A percentile compares a stretch with the other conserved stretches of the same genome.
Evolutionary conservation across 2,888 invertebrate genomes (phyloP).

Genomic region (Adela reaumurella): DNA sequence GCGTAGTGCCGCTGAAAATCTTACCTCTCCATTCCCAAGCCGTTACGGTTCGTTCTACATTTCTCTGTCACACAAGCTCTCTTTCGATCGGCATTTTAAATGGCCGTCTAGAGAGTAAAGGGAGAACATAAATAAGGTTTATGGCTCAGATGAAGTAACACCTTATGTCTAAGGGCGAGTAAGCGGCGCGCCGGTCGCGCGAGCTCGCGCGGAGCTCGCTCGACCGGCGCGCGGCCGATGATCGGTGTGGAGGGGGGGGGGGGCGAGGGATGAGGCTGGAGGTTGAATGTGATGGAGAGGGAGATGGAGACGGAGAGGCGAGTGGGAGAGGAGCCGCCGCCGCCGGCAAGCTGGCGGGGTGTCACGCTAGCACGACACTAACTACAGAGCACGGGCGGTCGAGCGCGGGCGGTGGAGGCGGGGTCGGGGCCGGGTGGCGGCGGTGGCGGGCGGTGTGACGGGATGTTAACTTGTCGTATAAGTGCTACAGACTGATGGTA

Average conservation of each 20-base stretch:
- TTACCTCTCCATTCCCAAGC: conserved; percentile 52
- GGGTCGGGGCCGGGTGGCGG: conserved; percentile 36
- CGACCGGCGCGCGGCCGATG: conserved; percentile 15
- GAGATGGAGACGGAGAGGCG: too few species aligned
- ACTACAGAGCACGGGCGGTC: conserved; percentile 50
- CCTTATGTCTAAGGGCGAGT: not conserved
- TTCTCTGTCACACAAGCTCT: conserved; percentile 55
- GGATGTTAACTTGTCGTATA: conserved; percentile 61
- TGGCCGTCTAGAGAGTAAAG: conserved; percentile 67
- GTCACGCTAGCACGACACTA: conserved; percentile 47
- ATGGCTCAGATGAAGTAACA: conserved; percentile 15
- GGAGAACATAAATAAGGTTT: conserved; percentile 59
- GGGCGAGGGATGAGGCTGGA: too few species aligned
- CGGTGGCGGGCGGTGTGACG: conserved; percentile 47
- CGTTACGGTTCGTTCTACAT: conserved; percentile 56
- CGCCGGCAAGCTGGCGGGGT: not conserved
- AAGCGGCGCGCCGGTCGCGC: not conserved
- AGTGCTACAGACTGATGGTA: conserved; percentile 52
- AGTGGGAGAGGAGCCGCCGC: not conserved
- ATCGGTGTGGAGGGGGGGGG: conserved; percentile 12
- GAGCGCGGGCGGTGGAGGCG: conserved; percentile 33
- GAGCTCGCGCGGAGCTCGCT: too few species aligned
- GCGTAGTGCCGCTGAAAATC: conserved; percentile 19
- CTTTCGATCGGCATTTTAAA: conserved; percentile 60
- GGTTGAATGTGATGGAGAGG: too few species aligned